Evolutionary conservation across 2,113 vertebrate genomes (phyloP).

Genomic region (Lophotis ruficrista): DNA sequence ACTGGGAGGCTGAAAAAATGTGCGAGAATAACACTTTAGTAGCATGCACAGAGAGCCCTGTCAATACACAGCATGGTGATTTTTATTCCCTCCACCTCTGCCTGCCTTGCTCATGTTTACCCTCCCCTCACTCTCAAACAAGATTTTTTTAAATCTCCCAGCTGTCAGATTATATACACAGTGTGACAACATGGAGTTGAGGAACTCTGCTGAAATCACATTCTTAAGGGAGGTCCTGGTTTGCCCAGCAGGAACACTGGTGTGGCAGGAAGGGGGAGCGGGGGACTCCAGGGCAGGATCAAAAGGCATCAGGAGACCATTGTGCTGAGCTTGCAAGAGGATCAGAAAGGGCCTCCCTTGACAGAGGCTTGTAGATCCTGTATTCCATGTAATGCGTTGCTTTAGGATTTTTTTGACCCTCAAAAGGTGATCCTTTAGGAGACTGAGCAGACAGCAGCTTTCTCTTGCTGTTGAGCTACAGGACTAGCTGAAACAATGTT

Average conservation of each 20-base stretch:
- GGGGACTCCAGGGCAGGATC: neutral
- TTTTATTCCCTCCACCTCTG: neutral
- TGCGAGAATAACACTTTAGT: neutral
- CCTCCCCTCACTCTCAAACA: neutral
- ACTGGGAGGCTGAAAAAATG: slow-evolving; percentile 22
- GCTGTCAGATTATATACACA: neutral
- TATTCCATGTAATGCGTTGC: neutral
- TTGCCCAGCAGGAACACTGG: neutral
- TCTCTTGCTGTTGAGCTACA: neutral
- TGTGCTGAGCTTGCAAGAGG: neutral
- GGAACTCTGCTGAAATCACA: neutral
- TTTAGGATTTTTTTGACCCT: neutral
- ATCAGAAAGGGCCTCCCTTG: neutral
- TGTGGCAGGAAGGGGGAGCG: accelerated
- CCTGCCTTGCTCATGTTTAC: neutral
- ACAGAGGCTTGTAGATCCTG: neutral
- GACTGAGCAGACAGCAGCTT: neutral
- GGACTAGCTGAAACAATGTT: neutral
- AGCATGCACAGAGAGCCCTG: neutral
- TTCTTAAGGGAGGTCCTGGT: neutral
- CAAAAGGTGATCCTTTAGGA: neutral
- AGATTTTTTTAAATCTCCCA: neutral
- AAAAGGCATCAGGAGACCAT: neutral
- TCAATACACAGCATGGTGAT: neutral
- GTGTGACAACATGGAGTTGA: neutral